phyloP scores from a whole-genome alignment of 2,888 invertebrate genomes.

The Apotomis betuletana region DNA sequence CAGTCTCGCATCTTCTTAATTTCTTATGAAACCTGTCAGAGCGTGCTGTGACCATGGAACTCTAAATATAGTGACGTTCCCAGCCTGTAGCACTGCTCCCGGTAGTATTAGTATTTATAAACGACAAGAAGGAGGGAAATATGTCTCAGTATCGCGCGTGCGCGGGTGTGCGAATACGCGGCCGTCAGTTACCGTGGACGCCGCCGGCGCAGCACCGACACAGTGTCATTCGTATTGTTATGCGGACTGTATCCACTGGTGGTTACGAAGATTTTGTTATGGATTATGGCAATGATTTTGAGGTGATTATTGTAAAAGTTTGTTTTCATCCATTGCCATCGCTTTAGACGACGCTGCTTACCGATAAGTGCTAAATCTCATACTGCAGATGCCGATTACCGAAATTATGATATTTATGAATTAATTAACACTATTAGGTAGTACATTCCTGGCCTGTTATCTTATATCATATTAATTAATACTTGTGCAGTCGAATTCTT shows the following conservation, averaged over 20 bases:
- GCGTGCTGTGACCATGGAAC: constrained; percentile 27
- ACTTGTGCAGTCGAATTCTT: too few species aligned
- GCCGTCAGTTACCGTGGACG: constrained; percentile 49
- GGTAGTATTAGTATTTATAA: constrained; percentile 69
- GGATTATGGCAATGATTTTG: constrained; percentile 76
- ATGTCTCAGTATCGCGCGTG: constrained; percentile 69
- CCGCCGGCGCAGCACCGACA: constrained; percentile 49
- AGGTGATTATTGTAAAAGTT: constrained; percentile 58
- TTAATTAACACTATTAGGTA: too few species aligned
- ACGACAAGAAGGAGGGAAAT: constrained; percentile 59
- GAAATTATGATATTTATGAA: too few species aligned
- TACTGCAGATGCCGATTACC: too few species aligned
- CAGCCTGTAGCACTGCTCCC: constrained; percentile 62
- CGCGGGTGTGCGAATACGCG: constrained; percentile 57
- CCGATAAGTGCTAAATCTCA: too few species aligned
- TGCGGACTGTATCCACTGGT: constrained; percentile 63
- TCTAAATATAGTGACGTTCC: constrained; percentile 63
- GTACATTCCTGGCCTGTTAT: too few species aligned
- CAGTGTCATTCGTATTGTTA: constrained; percentile 50
- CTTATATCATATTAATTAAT: too few species aligned
- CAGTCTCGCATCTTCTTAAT: too few species aligned
- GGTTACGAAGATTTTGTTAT: constrained; percentile 74
- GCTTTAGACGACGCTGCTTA: neutral
- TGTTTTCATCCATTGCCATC: neutral
- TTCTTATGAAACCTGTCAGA: neutral